These are phyloP conservation scores for Drosophila kuntzei DNA, from an alignment of 2,888 invertebrate genomes.

Conservation along the genomic window DNA sequence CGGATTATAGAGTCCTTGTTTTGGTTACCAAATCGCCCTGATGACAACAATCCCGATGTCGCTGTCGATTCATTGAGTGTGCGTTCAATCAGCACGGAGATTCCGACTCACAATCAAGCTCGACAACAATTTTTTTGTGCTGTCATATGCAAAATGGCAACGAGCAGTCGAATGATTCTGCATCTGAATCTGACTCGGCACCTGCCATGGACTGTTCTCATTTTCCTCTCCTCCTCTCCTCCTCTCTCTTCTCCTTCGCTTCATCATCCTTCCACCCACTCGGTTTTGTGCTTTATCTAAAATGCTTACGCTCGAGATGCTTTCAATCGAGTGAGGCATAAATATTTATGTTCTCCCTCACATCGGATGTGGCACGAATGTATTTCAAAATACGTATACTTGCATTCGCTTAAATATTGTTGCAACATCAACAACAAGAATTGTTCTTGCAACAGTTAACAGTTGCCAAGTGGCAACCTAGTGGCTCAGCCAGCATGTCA, in stretches of 20 bases:
- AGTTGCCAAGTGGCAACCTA: constrained; percentile 67
- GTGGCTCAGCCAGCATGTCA: constrained; percentile 83
- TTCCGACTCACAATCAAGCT: constrained; percentile 68
- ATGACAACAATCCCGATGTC: constrained; percentile 42
- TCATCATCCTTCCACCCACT: constrained; percentile 1
- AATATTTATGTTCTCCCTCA: constrained; percentile 71
- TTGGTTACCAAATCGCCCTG: constrained; percentile 77
- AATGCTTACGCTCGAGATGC: constrained; percentile 84
- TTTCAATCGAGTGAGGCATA: constrained; percentile 75
- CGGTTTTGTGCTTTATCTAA: constrained; percentile 79
- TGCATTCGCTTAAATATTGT: constrained; percentile 26
- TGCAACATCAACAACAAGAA: constrained; percentile 24
- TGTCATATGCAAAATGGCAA: constrained; percentile 76
- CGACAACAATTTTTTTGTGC: constrained; percentile 58
- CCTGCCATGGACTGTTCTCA: constrained; percentile 29
- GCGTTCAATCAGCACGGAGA: constrained; percentile 74
- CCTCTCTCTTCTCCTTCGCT: neutral
- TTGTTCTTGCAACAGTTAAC: constrained; percentile 55
- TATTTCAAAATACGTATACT: constrained; percentile 19
- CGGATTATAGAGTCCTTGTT: constrained; percentile 77
- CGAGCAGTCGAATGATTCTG: constrained; percentile 28
- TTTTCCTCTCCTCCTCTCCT: neutral
- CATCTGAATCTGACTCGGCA: constrained; percentile 37
- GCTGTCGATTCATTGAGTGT: constrained; percentile 35
- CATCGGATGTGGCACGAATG: constrained; percentile 26